A percentile compares a stretch with the other conserved stretches of the same genome.
These are phyloP conservation scores for Scaptomyza reducta DNA, from an alignment of 2,888 invertebrate species.

Conservation along the genomic window DNA sequence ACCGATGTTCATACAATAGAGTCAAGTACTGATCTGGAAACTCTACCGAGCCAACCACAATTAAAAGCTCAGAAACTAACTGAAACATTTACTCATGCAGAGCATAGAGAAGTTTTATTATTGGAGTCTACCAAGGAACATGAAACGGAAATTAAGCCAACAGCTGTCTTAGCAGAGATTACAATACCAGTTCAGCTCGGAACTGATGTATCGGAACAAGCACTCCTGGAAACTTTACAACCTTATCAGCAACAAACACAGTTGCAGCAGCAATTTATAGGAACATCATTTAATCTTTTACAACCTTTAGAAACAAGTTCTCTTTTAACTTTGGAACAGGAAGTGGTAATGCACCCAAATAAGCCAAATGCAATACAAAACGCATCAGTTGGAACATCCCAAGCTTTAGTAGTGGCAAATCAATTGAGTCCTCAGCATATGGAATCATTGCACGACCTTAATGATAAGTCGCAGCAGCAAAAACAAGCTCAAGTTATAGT, in stretches of 20 bases:
- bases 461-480: constrained; percentile 27
- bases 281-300: constrained; percentile 51
- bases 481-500: constrained; percentile 84
- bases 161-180: constrained; percentile 52
- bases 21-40: constrained; percentile 45
- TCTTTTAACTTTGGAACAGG: constrained; percentile 70
- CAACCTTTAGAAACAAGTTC: constrained; percentile 67
- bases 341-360: constrained; percentile 37
- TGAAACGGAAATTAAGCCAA: constrained; percentile 43
- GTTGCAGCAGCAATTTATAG: constrained; percentile 53
- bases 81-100: constrained; percentile 57
- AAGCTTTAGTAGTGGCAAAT: constrained; percentile 85
- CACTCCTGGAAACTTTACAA: constrained; percentile 61
- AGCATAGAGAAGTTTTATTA: constrained; percentile 57
- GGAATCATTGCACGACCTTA: constrained; percentile 85
- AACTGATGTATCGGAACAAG: constrained; percentile 58
- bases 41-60: constrained; percentile 18
- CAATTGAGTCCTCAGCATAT: constrained; percentile 86
- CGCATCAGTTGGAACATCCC: constrained; percentile 72
- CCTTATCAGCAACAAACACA: constrained; percentile 30
- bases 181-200: constrained; percentile 52
- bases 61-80: constrained; percentile 34
- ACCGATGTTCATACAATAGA: constrained; percentile 69
- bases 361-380: constrained; percentile 41
- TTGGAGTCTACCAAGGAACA: constrained; percentile 61